phyloP scores from a whole-genome alignment of 1,140 invertebrate genomes.

The Drosophila yakuba region DNA sequence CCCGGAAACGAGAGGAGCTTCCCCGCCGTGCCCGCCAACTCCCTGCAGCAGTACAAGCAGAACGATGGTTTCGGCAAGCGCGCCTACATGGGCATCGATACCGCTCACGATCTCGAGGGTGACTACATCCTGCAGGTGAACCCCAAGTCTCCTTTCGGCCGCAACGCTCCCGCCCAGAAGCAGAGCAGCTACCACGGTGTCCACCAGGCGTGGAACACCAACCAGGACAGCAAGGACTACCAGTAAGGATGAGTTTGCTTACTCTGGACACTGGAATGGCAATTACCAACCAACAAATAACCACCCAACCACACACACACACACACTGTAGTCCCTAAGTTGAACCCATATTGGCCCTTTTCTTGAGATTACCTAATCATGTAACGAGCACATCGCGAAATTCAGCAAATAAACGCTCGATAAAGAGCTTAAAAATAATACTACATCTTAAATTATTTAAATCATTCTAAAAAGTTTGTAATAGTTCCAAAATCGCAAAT shows the following conservation, averaged over 20 bases:
- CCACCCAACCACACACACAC: slow-evolving; percentile 11
- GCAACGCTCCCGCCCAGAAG: slow-evolving; percentile 69
- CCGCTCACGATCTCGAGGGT: slow-evolving; percentile 67
- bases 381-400: slow-evolving; percentile 33
- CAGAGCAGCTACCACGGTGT: slow-evolving; percentile 68
- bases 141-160: slow-evolving; percentile 78
- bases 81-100: slow-evolving; percentile 80
- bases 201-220: slow-evolving; percentile 61
- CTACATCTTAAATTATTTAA: no score
- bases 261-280: neutral
- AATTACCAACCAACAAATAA: neutral
- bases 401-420: slow-evolving; percentile 57
- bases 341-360: slow-evolving; percentile 41
- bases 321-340: slow-evolving; percentile 37
- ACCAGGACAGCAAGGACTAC: slow-evolving; percentile 50
- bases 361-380: slow-evolving; percentile 11
- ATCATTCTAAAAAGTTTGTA: no score
- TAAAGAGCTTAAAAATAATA: slow-evolving; percentile 38
- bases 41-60: slow-evolving; percentile 72
- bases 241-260: slow-evolving; percentile 1
- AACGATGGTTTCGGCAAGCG: slow-evolving; percentile 75
- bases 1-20: slow-evolving; percentile 83
- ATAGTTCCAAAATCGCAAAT: neutral
- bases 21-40: slow-evolving; percentile 72
- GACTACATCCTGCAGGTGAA: slow-evolving; percentile 83